Evolutionary conservation across 2,888 invertebrate species (phyloP).

Genomic region (Agrochola macilenta): DNA sequence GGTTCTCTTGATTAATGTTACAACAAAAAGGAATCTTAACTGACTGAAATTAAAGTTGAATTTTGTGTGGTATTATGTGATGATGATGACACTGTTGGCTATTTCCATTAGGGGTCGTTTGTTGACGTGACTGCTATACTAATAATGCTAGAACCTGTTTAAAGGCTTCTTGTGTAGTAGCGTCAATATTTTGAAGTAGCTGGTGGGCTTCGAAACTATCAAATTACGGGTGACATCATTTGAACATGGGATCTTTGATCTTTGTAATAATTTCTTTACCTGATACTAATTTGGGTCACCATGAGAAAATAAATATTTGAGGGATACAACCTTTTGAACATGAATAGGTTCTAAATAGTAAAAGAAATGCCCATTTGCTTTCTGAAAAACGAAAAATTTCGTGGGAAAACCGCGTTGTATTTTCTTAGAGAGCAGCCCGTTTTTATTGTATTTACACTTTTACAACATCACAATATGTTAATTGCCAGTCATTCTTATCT

Average conservation of each 20-base stretch:
- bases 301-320: constrained; percentile 33
- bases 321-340: background rate
- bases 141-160: constrained; percentile 76
- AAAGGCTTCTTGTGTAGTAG: constrained; percentile 54
- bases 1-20: constrained; percentile 54
- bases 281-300: constrained; percentile 46
- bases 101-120: constrained; percentile 80
- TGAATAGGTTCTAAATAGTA: background rate
- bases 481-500: constrained; percentile 24
- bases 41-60: constrained; percentile 65
- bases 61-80: constrained; percentile 54
- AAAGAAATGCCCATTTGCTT: background rate
- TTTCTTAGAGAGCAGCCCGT: constrained; percentile 9
- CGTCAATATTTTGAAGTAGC: constrained; percentile 52
- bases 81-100: constrained; percentile 73
- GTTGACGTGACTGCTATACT: constrained; percentile 83
- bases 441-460: constrained; percentile 34
- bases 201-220: constrained; percentile 38
- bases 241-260: background rate
- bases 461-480: constrained; percentile 39
- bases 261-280: constrained; percentile 30
- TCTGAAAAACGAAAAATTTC: background rate
- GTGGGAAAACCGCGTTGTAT: background rate
- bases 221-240: constrained; percentile 34
- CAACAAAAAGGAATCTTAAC: constrained; percentile 66